Base-by-base conservation (phyloP, 2,888 invertebrate genomes). In the Toxonevra muliebris region DNA sequence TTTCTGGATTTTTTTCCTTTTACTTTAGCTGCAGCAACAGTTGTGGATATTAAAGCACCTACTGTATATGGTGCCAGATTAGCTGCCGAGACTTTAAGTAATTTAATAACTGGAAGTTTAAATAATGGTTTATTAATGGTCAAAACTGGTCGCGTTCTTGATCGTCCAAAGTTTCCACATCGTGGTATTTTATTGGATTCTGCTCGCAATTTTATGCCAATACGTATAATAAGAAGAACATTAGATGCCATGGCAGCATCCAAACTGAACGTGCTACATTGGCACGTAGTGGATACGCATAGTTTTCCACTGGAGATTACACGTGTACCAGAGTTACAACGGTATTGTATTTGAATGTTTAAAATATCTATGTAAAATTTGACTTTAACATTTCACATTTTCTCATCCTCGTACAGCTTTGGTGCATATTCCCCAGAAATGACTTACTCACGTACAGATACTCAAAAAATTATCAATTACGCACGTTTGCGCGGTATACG, bases 181-280 rank as follows among this genome's bases (percentile, higher is more conserved):
- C 89, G 98, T 73, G 98, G 98, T 1, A 81, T 98, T 4, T 87
- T 97, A 65, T 82, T 98, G 54, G 98, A 98, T 81, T 92, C 95
- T 0, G 91, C 95, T 0, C 89, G 98, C 69, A 96, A 98, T 85
- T 98, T 90, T 80, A 87, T 97, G 30, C 90, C 94, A 0, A 83
- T 95, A 71, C 83, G 82, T 13, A 88, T 88, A 57, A 90, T 95
- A 19, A 88, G 89, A 75, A 89, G 88, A 73, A 92, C 92, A 58
- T 86, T 83, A 30, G 93, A 96, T 76, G 96, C 90, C 1, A 94
- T 97, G 93, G 92, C 93, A 1, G 89, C 93, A 17, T 92, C 92
- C 60, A 97, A 97, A 85, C 86, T 97, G 87, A 97, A 97, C 81
- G 93, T 95, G 0, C 89, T 97, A 55, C 97, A 97, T 81, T 97